These are phyloP conservation scores for Rhinichthys osculus DNA, from an alignment of 2,797 vertebrate genomes.

Conservation along the genomic window DNA sequence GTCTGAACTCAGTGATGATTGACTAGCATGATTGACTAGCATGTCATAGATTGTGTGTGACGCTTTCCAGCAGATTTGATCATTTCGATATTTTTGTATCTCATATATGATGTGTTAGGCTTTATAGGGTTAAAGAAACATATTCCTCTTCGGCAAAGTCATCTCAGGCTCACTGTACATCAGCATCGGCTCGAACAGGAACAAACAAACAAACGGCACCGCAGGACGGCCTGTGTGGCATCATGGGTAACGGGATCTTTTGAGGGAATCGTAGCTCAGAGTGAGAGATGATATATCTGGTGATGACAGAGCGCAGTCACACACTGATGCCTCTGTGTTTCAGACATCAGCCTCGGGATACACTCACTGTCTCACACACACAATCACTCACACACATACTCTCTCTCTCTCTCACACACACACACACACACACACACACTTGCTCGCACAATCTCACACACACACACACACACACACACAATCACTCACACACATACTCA, in stretches of 20 bases:
- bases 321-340: not conserved
- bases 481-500: too few species aligned
- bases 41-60: too few species aligned
- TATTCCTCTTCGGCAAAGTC: conserved; percentile 36
- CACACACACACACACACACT: not conserved
- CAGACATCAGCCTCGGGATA: conserved; percentile 12
- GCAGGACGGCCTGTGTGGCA: conserved; percentile 4
- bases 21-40: too few species aligned
- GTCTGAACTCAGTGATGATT: too few species aligned
- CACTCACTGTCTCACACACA: not conserved
- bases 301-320: conserved; percentile 45
- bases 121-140: not conserved
- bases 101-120: not conserved
- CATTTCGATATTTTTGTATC: too few species aligned
- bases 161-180: not conserved
- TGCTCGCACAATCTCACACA: not conserved
- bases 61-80: too few species aligned
- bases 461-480: not conserved
- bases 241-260: conserved; percentile 38
- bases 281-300: conserved; percentile 53
- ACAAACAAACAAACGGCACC: conserved; percentile 7
- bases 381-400: not conserved
- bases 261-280: conserved; percentile 45
- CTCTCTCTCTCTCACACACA: too few species aligned
- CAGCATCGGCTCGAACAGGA: too few species aligned